phyloP scores from a whole-genome alignment of 2,113 vertebrate species.

The Damaliscus lunatus region DNA sequence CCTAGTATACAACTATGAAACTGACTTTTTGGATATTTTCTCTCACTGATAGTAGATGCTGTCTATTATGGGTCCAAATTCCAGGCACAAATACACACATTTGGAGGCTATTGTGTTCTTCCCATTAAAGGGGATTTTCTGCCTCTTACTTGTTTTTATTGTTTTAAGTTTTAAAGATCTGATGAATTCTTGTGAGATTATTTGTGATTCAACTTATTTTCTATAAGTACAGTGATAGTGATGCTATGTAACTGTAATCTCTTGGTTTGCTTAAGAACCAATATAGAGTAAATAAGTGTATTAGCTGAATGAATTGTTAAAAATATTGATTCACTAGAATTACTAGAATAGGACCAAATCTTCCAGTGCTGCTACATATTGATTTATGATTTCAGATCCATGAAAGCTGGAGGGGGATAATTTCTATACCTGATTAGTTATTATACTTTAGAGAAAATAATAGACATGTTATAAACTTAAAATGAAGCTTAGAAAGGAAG shows the following conservation, averaged over 20 bases:
- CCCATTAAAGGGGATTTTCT: not conserved
- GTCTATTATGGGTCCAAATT: not conserved
- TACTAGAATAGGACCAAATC: not conserved
- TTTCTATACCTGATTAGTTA: not conserved
- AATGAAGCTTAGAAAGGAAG: not conserved
- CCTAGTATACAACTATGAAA: not conserved
- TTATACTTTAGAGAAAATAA: not conserved
- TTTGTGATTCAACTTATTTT: constrained; percentile 6
- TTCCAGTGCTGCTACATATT: not conserved
- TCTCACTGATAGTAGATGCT: not conserved
- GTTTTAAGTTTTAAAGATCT: not conserved
- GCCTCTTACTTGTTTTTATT: not conserved
- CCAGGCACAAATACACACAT: not conserved
- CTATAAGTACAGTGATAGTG: not conserved
- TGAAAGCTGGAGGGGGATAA: not conserved
- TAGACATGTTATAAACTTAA: not conserved
- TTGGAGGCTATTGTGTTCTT: not conserved
- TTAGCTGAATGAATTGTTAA: not conserved
- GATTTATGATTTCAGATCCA: not conserved
- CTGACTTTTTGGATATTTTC: not conserved
- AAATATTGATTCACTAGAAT: not conserved
- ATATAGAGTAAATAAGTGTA: not conserved
- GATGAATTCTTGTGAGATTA: not conserved
- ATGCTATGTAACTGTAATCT: not conserved
- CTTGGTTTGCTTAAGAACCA: not conserved